Base-by-base conservation (phyloP, 2,797 vertebrate genomes). In the Eupleurogrammus muticus region DNA sequence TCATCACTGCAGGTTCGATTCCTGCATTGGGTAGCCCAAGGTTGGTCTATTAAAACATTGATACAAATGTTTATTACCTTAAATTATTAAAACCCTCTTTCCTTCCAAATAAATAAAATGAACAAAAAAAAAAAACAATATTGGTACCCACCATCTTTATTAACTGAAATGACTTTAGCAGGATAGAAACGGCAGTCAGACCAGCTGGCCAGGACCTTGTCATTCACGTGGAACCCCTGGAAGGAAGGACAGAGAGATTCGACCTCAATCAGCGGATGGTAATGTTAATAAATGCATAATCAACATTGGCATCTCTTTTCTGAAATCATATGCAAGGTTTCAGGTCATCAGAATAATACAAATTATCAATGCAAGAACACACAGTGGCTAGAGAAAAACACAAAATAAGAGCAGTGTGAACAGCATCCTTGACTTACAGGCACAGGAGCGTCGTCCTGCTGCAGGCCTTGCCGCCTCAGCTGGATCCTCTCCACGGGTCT, bases 141-240 rank as follows among this genome's bases (percentile, higher is more conserved):
- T 24, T 4, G 13, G 13, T 57, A 89, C 93, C 20, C 92, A 98
- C 97, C 96, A 93, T 98, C 96, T 93, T 95, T 97, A 89, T 98
- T 97, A 83, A 98, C 94, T 1, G 96, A 92, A 88, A 96, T 95
- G 75, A 98, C 96, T 90, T 94, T 98, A 82, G 97, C 97, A 35
- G 97, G 96, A 80, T 98, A 98, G 90, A 97, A 98, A 77, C 96
- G 96, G 90, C 97, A 98, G 87, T 98, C 97, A 46, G 96, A 97
- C 97, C 97, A 98, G 90, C 97, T 97, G 14, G 97, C 97, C 85
- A 98, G 89, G 5, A 98, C 97, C 78, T 97, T 96, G 50, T 98
- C 97, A 44, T 97, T 96, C 85, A 97, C 95, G 60, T 93, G 94
- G 92, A 98, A 98, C 70, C 93, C 96, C 97, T 98, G 86, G 16